A percentile compares a stretch with the other conserved stretches of the same genome.
Evolutionary conservation across 2,888 invertebrate species (phyloP).

Genomic region (Rhingia rostrata): DNA sequence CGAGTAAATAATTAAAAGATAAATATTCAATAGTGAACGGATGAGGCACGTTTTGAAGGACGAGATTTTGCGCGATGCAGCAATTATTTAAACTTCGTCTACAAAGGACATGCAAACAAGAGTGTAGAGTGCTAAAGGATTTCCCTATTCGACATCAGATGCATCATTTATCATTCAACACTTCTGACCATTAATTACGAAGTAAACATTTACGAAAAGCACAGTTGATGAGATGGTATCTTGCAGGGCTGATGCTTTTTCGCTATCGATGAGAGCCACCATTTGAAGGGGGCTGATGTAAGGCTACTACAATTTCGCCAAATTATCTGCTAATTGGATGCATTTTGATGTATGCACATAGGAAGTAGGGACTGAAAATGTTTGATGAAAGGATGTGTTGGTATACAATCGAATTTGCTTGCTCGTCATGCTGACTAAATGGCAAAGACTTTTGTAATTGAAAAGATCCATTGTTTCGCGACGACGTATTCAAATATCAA

Average conservation of each 20-base stretch:
- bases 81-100: slow-evolving; percentile 40
- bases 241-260: slow-evolving; percentile 5
- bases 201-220: slow-evolving; percentile 59
- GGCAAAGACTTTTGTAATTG: no score
- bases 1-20: slow-evolving; percentile 47
- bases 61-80: slow-evolving; percentile 37
- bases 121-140: not conserved
- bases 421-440: no score
- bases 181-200: slow-evolving; percentile 55
- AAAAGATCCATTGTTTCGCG: no score
- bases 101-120: not conserved
- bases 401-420: not conserved
- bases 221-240: slow-evolving; percentile 23
- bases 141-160: slow-evolving; percentile 46
- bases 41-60: not conserved
- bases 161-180: slow-evolving; percentile 58
- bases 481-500: no score
- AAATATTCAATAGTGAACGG: not conserved
- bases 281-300: not conserved
- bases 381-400: not conserved
- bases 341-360: slow-evolving; percentile 16
- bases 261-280: slow-evolving; percentile 6
- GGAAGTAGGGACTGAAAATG: not conserved
- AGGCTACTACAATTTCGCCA: slow-evolving; percentile 7
- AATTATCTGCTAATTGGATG: slow-evolving; percentile 41